Conservation (phyloP, 2,888 invertebrate genomes). For the Aphidoletes aphidimyza region DNA sequence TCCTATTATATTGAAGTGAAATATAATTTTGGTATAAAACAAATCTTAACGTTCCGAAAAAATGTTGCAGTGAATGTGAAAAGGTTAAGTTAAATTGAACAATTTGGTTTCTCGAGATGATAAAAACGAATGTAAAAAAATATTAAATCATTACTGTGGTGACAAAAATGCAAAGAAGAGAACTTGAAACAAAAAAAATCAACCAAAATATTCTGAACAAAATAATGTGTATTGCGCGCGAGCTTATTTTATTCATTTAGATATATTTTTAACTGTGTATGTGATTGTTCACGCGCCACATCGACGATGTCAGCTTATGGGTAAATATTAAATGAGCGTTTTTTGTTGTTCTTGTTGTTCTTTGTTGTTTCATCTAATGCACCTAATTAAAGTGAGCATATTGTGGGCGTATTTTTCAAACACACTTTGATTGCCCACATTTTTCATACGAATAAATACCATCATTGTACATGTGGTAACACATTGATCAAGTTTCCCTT, state of each 20-base stretch:
- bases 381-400: too few species aligned
- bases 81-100: slow-evolving; percentile 10
- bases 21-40: too few species aligned
- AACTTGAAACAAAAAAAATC: not conserved
- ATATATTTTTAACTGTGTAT: not conserved
- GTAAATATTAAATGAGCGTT: not conserved
- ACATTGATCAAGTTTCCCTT: too few species aligned
- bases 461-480: too few species aligned
- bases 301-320: slow-evolving; percentile 46
- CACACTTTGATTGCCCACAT: too few species aligned
- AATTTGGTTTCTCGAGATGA: not conserved
- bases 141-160: not conserved
- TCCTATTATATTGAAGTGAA: too few species aligned
- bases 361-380: not conserved
- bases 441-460: too few species aligned
- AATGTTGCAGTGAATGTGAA: not conserved
- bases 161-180: not conserved
- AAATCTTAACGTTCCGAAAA: too few species aligned
- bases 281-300: not conserved
- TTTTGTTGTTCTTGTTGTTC: not conserved
- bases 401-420: not conserved
- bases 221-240: not conserved
- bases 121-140: not conserved
- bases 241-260: not conserved
- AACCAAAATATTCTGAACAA: not conserved